Base-by-base conservation (phyloP, 2,888 invertebrate species). In the Limnephilus auricula region DNA sequence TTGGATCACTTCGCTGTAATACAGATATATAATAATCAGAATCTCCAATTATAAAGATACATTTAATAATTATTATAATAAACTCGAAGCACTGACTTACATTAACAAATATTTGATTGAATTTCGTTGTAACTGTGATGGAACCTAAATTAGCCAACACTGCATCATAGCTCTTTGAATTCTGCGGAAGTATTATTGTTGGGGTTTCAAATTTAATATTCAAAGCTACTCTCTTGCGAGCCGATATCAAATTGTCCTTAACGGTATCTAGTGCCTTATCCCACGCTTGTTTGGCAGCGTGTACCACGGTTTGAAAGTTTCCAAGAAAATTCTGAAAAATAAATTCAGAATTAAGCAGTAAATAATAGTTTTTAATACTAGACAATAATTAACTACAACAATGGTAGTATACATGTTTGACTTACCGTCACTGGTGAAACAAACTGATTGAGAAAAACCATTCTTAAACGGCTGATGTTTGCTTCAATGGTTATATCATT, bases 371-470 rank as follows among this genome's bases (percentile, higher is more conserved):
- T 65, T n/a, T 9, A 25, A 9, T 25, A 65, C 6, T n/a, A n/a
- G 25, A 65, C 4, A 25, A 65, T 65, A 25, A 65, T 65, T 50
- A 50, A 50, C 18, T 50, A 30, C 6, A 30, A 79, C 6, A 92
- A 83, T 37, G 90, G 83, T 83, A n/a, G 37, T 85, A 86, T n/a
- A 80, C 15, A 50, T 31, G 15, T 65, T 79, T 45, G 40, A 94
- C 96, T 96, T 95, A 98, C 98, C 96, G 98, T 94, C 94, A 98
- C 96, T 65, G 98, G 97, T 18, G 96, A 96, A 93, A 99, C 97
- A 96, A 98, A 99, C 96, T 98, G 97, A 94, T 99, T 99, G 78
- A 99, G 96, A 95, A 99, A 99, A 45, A 99, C 97, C 90, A 99
- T 97, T 93, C 98, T 97, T 93, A 99, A 96, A 94, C 98, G 98